Conservation (phyloP, 2,888 invertebrate genomes). For the Petrolisthes manimaculis region DNA sequence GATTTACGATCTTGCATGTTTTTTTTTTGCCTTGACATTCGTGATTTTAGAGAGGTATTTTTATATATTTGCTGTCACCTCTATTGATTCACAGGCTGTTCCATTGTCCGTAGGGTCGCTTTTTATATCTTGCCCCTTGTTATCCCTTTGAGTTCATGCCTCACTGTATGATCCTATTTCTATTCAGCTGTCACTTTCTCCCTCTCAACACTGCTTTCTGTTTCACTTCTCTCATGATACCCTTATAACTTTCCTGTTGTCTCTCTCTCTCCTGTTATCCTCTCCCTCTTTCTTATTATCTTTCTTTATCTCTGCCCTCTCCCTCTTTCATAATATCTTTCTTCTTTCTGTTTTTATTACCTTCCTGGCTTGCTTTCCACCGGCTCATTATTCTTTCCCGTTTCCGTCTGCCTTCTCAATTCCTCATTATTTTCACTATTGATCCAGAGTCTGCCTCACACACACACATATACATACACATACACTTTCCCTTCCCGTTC, state of each 20-base stretch:
- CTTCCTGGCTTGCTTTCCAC: background rate
- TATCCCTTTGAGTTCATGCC: too few species aligned
- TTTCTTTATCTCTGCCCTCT: background rate
- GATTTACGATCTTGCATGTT: too few species aligned
- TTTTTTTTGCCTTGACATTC: too few species aligned
- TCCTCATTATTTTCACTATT: background rate
- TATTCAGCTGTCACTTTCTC: too few species aligned
- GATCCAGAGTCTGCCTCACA: background rate
- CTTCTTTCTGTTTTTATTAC: background rate
- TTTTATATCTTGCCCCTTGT: too few species aligned
- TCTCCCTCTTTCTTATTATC: background rate
- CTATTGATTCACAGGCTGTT: too few species aligned
- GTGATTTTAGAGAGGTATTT: too few species aligned
- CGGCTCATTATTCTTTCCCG: background rate
- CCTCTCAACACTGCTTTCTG: too few species aligned
- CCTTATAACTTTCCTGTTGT: background rate
- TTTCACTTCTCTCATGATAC: too few species aligned
- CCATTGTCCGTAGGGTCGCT: too few species aligned
- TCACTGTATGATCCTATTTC: too few species aligned
- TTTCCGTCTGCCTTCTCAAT: background rate
- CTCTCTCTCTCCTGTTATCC: background rate
- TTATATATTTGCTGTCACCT: too few species aligned
- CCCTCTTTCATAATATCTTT: background rate
- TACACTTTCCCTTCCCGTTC: background rate
- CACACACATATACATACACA: background rate